These are phyloP conservation scores for Caloenas nicobarica DNA, from an alignment of 2,113 vertebrate species.

Conservation along the genomic window DNA sequence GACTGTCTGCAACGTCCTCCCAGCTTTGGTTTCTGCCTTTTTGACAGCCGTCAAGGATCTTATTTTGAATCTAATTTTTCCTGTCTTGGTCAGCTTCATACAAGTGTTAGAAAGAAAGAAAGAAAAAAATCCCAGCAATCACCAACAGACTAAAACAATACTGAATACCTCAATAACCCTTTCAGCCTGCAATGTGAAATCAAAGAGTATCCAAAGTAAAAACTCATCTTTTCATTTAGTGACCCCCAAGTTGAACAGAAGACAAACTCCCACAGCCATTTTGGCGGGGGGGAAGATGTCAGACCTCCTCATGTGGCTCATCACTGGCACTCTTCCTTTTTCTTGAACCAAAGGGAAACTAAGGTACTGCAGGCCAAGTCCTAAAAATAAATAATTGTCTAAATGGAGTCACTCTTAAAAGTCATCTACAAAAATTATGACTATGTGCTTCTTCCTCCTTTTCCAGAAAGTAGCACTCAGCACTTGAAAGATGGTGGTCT, in stretches of 20 bases:
- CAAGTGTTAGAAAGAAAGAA: not conserved
- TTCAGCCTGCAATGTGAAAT: not conserved
- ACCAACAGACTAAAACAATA: not conserved
- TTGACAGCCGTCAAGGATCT: not conserved
- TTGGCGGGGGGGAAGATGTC: not conserved
- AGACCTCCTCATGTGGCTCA: rapidly evolving
- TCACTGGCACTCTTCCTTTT: not conserved
- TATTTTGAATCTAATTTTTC: not conserved
- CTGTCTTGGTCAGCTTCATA: not conserved
- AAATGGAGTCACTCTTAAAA: not conserved
- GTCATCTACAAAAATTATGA: not conserved
- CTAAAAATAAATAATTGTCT: not conserved
- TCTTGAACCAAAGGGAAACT: not conserved
- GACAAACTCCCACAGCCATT: not conserved
- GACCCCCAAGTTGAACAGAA: not conserved
- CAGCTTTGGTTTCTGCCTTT: not conserved
- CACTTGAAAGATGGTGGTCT: not conserved
- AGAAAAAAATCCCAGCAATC: not conserved
- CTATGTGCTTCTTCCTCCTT: not conserved
- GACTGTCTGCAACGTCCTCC: not conserved
- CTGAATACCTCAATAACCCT: not conserved
- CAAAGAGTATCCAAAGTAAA: not conserved
- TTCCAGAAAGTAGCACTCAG: not conserved
- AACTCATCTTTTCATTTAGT: not conserved
- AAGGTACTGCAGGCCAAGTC: not conserved